Conservation (phyloP, 2,888 invertebrate genomes). For the Koerneria pararmatus region DNA sequence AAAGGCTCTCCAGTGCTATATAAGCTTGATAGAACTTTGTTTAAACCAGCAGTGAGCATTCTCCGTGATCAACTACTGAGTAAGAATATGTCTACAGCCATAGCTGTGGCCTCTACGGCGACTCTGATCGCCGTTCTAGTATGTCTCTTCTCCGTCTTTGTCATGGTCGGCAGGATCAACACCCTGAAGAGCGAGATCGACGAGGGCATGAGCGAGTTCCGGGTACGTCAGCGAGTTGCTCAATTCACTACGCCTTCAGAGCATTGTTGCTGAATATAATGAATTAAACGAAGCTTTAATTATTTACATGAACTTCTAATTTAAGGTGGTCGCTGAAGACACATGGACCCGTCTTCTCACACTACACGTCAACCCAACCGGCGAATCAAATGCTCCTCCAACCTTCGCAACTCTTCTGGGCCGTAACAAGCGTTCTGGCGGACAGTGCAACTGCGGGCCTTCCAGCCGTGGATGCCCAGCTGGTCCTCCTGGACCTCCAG, state of each 20-base stretch:
- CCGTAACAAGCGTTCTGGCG: constrained; percentile 34
- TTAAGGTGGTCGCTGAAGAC: constrained; percentile 38
- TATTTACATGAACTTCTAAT: too few species aligned
- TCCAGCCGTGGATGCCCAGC: constrained; percentile 42
- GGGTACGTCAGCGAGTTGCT: too few species aligned
- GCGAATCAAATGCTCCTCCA: constrained; percentile 30
- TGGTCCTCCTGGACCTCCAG: constrained; percentile 46
- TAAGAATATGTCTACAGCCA: constrained; percentile 40
- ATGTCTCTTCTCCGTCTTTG: constrained; percentile 32
- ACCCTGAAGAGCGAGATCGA: constrained; percentile 36
- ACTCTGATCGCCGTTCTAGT: constrained; percentile 32
- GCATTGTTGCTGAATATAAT: too few species aligned
- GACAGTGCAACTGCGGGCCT: constrained; percentile 46
- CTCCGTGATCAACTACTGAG: too few species aligned
- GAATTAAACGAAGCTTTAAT: too few species aligned
- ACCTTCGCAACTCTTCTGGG: constrained; percentile 43
- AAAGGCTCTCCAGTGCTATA: too few species aligned
- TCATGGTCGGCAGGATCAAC: constrained; percentile 35
- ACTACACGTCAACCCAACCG: constrained; percentile 40
- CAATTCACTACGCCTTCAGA: too few species aligned
- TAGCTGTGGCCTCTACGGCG: constrained; percentile 35
- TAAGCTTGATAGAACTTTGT: too few species aligned
- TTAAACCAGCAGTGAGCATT: too few species aligned
- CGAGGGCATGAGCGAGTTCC: constrained; percentile 39
- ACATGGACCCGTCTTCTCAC: constrained; percentile 40